Base-by-base conservation (phyloP, 2,888 invertebrate genomes). In the Melieria omissa region DNA sequence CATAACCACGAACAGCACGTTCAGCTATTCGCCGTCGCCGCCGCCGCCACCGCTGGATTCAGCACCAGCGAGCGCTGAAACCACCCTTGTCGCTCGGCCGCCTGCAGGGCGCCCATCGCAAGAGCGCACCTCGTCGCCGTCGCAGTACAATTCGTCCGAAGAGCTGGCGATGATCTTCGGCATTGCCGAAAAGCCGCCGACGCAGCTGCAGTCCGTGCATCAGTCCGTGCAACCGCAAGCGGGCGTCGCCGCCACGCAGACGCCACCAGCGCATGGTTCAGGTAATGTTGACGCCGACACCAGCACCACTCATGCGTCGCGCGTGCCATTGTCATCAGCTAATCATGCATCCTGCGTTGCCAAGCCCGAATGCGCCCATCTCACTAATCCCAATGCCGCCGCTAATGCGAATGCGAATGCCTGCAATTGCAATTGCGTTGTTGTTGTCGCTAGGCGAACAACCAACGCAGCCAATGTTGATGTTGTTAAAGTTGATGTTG, bases 111-210 rank as follows among this genome's bases (percentile, higher is more conserved):
- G 72, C 55, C 41, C 9, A 29, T 65, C 73, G 9, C 60, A 74
- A 46, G 70, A 78, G 71, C 74, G 78, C 7, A 16, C 45, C 10
- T 82, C 82, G 10, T 84, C 84, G 58, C 83, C 85, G 84, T 90
- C 90, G 71, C 90, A 90, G 82, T 91, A 91, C 80, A 91, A 91
- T 83, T 91, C 91, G 10, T 90, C 90, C 64, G 91, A 91, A 81
- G 91, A 91, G 82, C 85, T 91, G 77, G 90, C 91, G 44, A 90
- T 90, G 79, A 91, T 91, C 79, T 91, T 91, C 82, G 90, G 90
- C 80, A 85, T 87, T 65, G 84, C 83, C 69, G 85, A 86, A 77
- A 79, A 78, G 62, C 76, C 81, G 3, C 81, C 70, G 70, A 16
- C 70, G 64, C 42, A 65, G 61, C 70, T 55, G 49, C 75, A 71